Evolutionary conservation across 2,888 invertebrate genomes (phyloP).

Genomic region (Zaprionus bogoriensis): DNA sequence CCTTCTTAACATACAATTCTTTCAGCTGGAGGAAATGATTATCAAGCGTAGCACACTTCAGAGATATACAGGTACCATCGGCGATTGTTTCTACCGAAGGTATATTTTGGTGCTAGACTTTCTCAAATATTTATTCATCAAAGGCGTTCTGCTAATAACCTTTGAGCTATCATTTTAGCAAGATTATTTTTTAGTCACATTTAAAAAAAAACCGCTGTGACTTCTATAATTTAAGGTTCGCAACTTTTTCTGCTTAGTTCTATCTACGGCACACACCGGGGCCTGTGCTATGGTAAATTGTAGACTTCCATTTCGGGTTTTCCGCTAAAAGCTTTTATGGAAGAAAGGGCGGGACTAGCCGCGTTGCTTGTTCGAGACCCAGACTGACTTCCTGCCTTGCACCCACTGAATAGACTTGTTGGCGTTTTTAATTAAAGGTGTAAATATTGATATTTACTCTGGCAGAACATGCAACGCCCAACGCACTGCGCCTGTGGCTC

Average conservation of each 20-base stretch:
- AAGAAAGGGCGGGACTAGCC: constrained; percentile 8
- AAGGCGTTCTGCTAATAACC: background rate
- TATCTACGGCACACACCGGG: background rate
- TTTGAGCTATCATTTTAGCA: background rate
- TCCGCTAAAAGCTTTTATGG: constrained; percentile 71
- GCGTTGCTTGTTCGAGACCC: constrained; percentile 34
- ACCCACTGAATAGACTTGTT: constrained; percentile 82
- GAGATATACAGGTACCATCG: too few species aligned
- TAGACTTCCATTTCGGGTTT: constrained; percentile 61
- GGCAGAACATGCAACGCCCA: constrained; percentile 18
- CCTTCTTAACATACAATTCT: too few species aligned
- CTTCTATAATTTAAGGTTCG: too few species aligned
- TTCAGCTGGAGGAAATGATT: background rate
- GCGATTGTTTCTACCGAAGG: background rate
- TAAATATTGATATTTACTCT: constrained; percentile 81
- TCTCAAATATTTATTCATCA: background rate
- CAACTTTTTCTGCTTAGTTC: too few species aligned
- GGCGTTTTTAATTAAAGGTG: constrained; percentile 83
- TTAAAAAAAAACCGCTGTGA: too few species aligned
- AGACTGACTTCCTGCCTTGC: constrained; percentile 58
- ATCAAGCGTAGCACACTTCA: background rate
- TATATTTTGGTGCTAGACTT: background rate
- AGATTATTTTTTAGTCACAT: too few species aligned
- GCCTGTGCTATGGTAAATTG: constrained; percentile 44
- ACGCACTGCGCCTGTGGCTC: background rate